Percentiles rank a stretch among this genome's conserved stretches.
phyloP scores from a whole-genome alignment of 2,888 invertebrate species.

The Sylvicola cinctus region DNA sequence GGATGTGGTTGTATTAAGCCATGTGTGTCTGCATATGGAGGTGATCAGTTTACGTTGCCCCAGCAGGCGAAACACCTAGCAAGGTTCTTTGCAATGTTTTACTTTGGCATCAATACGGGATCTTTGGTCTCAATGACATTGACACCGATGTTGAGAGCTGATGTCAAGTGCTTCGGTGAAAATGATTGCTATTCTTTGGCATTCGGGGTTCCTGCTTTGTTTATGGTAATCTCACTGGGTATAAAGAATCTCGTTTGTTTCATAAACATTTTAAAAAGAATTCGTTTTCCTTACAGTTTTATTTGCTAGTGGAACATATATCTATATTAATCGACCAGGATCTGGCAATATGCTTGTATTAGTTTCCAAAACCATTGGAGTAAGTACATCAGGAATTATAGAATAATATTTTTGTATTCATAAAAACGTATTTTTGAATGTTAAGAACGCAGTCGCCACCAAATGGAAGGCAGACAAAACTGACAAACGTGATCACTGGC shows the following conservation, averaged over 20 bases:
- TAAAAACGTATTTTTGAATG: slow-evolving; percentile 48
- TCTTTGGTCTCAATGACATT: slow-evolving; percentile 50
- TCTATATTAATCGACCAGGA: slow-evolving; percentile 42
- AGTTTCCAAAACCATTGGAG: slow-evolving; percentile 40
- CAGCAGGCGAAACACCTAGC: slow-evolving; percentile 41
- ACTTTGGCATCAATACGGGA: slow-evolving; percentile 44
- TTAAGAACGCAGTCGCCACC: slow-evolving; percentile 30
- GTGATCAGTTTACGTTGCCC: slow-evolving; percentile 51
- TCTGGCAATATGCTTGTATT: slow-evolving; percentile 46
- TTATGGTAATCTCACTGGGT: slow-evolving; percentile 52
- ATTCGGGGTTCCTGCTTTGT: slow-evolving; percentile 54
- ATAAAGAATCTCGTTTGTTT: slow-evolving; percentile 13
- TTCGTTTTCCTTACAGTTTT: slow-evolving; percentile 34
- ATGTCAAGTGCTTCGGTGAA: slow-evolving; percentile 40
- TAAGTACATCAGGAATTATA: slow-evolving; percentile 24
- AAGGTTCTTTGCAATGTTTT: slow-evolving; percentile 56
- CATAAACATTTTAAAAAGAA: too few species aligned
- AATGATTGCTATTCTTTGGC: slow-evolving; percentile 49
- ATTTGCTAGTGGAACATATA: slow-evolving; percentile 42
- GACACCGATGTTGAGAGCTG: slow-evolving; percentile 50
- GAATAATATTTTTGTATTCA: too few species aligned
- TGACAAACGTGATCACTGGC: slow-evolving; percentile 49
- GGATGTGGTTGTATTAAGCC: slow-evolving; percentile 72
- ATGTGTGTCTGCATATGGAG: slow-evolving; percentile 63
- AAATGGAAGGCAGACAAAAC: slow-evolving; percentile 13